Base-by-base conservation (phyloP, 2,888 invertebrate genomes). In the Petrolisthes cinctipes region DNA sequence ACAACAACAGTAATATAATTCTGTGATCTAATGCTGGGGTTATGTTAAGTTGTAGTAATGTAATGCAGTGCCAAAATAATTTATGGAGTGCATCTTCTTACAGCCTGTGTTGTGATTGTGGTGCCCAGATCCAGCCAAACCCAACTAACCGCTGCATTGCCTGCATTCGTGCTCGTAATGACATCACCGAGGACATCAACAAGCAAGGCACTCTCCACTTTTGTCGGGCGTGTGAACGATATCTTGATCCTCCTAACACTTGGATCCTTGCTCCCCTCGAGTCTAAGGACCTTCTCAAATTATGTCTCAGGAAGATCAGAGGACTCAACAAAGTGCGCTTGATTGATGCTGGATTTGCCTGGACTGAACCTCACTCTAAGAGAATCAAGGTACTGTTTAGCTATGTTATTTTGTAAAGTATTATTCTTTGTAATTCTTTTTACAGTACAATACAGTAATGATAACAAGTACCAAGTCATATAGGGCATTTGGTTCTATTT, bases 341-440 rank as follows among this genome's bases (percentile, higher is more conserved):
- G 20, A 94, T 99, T 85, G 99, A 99, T 94, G 99, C 99, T 73
- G 96, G 96, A 0, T 99, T 99, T 94, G 95, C 98, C 4, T 99
- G 99, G 99, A 99, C 99, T 11, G 99, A 99, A 92, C 98, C 99
- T 68, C 99, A 99, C 94, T 99, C 99, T 0, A 98, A 97, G 93
- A 95, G 99, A 91, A 95, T 99, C 84, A 99, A 99, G 94, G 96
- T 98, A 90, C 93, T 92, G 90, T 54, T 2, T 61, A 11, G 61
- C 61, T 61, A 61, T 9, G 9, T 61, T 61, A 61, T 61, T 61
- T 11, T 61, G 61, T 61, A 61, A 17, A 61, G 4, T 11, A 61
- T 17, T 17, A 61, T 17, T 61, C 11, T 61, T 37, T 37, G 37
- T 37, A 37, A 37, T 37, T 37, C 37, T 37, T 37, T 37, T 37